These are phyloP conservation scores for Andinoacara biseriatus DNA, from an alignment of 2,113 vertebrate species.

Conservation along the genomic window DNA sequence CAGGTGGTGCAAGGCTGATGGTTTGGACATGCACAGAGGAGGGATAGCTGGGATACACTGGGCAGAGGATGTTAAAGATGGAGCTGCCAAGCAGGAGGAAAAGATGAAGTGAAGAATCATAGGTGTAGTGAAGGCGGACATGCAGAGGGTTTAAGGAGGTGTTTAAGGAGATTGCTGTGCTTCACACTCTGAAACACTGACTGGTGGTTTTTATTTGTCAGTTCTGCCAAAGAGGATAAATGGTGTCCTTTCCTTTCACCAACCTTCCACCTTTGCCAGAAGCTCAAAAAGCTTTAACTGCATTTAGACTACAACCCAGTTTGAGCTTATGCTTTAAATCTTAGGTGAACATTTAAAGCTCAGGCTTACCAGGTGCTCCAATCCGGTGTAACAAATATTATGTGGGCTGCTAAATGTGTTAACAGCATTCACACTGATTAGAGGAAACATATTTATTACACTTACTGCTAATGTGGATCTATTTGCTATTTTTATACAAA, in stretches of 20 bases:
- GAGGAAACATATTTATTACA: neutral
- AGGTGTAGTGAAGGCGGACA: too few relatives aligned
- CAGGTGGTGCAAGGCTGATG: neutral
- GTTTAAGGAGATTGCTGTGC: neutral
- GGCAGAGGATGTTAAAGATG: neutral
- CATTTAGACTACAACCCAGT: neutral
- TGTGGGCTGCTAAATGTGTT: neutral
- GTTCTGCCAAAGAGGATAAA: neutral
- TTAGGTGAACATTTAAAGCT: neutral
- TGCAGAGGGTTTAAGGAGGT: too few relatives aligned
- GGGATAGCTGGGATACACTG: neutral
- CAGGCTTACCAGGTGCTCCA: neutral
- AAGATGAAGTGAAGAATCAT: too few relatives aligned
- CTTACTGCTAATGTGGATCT: neutral
- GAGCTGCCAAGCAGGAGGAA: neutral
- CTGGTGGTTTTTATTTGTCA: too few relatives aligned
- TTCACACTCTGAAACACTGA: neutral
- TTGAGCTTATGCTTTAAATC: constrained; percentile 6
- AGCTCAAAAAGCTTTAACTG: neutral
- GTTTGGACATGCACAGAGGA: neutral
- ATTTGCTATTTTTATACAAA: neutral
- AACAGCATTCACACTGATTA: neutral
- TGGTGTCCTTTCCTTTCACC: neutral
- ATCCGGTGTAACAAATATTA: neutral
- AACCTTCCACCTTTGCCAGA: neutral